These are phyloP conservation scores for Salpingus planirostris DNA, from an alignment of 2,888 invertebrate species.

Conservation along the genomic window DNA sequence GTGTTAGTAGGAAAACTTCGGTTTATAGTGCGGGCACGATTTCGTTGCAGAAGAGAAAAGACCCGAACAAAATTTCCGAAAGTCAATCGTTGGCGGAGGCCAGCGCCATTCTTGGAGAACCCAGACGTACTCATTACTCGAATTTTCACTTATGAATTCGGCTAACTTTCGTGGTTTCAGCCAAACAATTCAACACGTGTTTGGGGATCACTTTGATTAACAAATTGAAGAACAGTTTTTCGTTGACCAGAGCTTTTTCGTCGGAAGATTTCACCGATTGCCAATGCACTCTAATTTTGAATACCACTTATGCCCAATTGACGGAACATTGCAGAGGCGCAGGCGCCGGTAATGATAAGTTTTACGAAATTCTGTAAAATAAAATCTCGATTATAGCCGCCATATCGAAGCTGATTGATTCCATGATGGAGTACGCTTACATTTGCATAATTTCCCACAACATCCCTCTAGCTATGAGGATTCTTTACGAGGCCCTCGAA, in stretches of 20 bases:
- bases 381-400: neutral
- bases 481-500: conserved; percentile 45
- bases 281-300: conserved; percentile 50
- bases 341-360: too few relatives aligned
- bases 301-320: conserved; percentile 49
- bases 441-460: conserved; percentile 49
- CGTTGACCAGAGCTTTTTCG: conserved; percentile 40
- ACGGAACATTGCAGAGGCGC: conserved; percentile 53
- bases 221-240: conserved; percentile 27
- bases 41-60: too few relatives aligned
- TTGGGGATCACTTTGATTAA: conserved; percentile 15
- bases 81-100: too few relatives aligned
- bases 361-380: too few relatives aligned
- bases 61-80: too few relatives aligned
- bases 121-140: too few relatives aligned
- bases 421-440: conserved; percentile 50
- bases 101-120: too few relatives aligned
- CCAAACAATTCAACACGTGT: neutral
- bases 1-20: too few relatives aligned
- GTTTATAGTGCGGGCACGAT: too few relatives aligned
- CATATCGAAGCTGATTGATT: conserved; percentile 42
- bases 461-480: conserved; percentile 48
- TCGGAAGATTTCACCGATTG: conserved; percentile 48
- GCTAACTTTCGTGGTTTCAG: too few relatives aligned
- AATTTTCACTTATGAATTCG: too few relatives aligned